Base-by-base conservation (phyloP, 2,113 vertebrate genomes). In the Siniperca chuatsi region DNA sequence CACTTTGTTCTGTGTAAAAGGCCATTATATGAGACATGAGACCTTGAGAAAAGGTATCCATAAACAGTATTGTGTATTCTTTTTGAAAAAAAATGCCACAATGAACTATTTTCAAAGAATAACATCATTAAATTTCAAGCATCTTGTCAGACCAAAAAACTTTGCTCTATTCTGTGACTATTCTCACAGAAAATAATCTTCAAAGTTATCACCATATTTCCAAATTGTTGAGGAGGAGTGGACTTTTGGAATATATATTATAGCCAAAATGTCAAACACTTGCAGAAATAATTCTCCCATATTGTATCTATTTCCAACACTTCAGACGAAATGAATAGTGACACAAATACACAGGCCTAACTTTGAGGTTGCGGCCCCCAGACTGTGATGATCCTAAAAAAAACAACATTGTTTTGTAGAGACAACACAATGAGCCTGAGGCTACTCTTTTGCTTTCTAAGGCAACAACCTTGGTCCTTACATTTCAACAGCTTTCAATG, bases 401-500 rank as follows among this genome's bases (percentile, higher is more conserved):
- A 78, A 72, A 48, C 20, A 1, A 1, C 29, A 76, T 25, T 54
- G 16, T 62, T 78, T 84, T 55, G 6, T 35, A 68, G 46, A 74
- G 23, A 29, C 25, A 65, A 35, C 72, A 57, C 20, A 69, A 78
- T 76, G 57, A 75, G 82, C 89, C 87, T 1, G 62, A 78, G 84
- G 90, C 88, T 76, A 80, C 55, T 86, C 58, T 79, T 89, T 82
- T 79, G 48, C 79, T 83, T 35, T 89, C 86, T 69, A 67, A 82
- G 88, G 90, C 83, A 87, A 68, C 61, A 86, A 67, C 62, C 35
- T 79, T 57, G 52, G 77, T 55, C 69, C 3, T 0, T 20, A 69
- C 48, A 54, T 66, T 72, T 84, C 55, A 62, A 50, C 58, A 74
- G 50, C 35, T 74, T 81, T 65, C 35, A 71, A 29, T 18, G 83